phyloP scores from a whole-genome alignment of 2,113 vertebrate species.

The Raja brachyura region DNA sequence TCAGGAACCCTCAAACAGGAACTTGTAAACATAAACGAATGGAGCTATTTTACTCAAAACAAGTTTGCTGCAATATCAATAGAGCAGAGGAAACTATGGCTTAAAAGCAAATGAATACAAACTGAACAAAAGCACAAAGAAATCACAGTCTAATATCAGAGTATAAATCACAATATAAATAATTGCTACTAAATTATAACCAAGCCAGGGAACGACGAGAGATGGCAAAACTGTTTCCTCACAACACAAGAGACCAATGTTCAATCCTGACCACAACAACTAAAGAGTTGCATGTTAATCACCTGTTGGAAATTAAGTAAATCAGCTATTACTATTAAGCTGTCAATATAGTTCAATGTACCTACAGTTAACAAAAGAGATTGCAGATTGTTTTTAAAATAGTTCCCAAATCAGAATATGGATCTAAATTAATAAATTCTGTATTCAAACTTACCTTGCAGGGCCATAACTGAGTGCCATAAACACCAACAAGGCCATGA shows the following conservation, averaged over 20 bases:
- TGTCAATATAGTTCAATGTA: not conserved
- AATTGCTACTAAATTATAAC: not conserved
- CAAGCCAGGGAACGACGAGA: no score
- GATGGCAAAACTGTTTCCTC: no score
- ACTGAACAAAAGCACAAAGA: not conserved
- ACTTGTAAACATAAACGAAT: not conserved
- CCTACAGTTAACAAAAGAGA: not conserved
- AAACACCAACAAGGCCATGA: conserved; percentile 79
- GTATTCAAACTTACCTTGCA: conserved; percentile 62
- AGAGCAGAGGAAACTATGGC: not conserved
- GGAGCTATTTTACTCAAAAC: not conserved
- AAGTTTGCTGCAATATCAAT: not conserved
- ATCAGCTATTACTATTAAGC: not conserved
- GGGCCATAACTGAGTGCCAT: conserved; percentile 72
- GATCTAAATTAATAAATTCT: not conserved
- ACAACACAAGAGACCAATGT: no score
- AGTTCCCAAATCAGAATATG: not conserved
- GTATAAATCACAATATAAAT: not conserved
- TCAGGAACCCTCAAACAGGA: not conserved
- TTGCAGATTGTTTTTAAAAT: not conserved
- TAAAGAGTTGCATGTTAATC: not conserved
- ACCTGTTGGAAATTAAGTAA: not conserved
- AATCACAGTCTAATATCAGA: not conserved
- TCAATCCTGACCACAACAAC: not conserved
- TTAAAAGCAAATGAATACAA: not conserved